These are phyloP conservation scores for human (Homo sapiens) DNA, from an alignment of 2,113 vertebrate species.

Conservation along the genomic window GRCh38 chr18:58806001-58806500, in stretches of 20 bases:
- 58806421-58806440: too few relatives aligned
- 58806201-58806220: fast-evolving
- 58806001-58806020: neutral
- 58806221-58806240: neutral
- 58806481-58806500: neutral
- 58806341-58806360: too few relatives aligned
- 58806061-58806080: neutral
- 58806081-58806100: slow-evolving; percentile 12
- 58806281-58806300: neutral
- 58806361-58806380: neutral
- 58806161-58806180: neutral
- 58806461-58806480: too few relatives aligned
- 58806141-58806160: neutral
- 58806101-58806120: neutral
- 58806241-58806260: neutral
- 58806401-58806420: too few relatives aligned
- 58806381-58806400: neutral
- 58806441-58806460: too few relatives aligned
- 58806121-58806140: neutral
- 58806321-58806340: too few relatives aligned
- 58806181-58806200: neutral
- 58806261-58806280: neutral
- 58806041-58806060: slow-evolving; percentile 3
- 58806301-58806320: too few relatives aligned
- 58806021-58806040: neutral